A percentile compares a stretch with the other conserved stretches of the same genome.
These are phyloP conservation scores for Strigops habroptila DNA, from an alignment of 2,113 vertebrate species.

Conservation along the genomic window DNA sequence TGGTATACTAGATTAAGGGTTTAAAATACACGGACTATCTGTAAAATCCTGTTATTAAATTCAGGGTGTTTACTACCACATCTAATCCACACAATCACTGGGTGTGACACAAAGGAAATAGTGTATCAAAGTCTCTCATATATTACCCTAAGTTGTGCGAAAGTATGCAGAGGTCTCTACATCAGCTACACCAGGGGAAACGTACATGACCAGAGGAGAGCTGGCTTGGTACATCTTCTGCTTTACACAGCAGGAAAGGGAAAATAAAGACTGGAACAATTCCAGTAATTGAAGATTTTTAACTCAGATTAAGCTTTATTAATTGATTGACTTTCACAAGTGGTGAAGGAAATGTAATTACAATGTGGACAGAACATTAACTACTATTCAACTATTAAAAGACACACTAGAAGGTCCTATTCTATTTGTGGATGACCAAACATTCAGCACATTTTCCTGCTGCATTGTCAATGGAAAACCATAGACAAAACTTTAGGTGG, in stretches of 20 bases:
- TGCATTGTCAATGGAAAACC: neutral
- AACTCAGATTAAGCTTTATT: neutral
- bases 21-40: neutral
- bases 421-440: neutral
- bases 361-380: neutral
- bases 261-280: neutral
- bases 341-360: neutral
- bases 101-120: neutral
- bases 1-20: neutral
- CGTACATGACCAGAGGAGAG: neutral
- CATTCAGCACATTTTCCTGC: neutral
- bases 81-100: neutral
- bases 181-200: neutral
- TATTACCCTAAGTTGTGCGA: neutral
- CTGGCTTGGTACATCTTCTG: neutral
- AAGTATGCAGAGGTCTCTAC: neutral
- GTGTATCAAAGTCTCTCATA: fast-evolving
- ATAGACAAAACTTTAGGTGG: neutral
- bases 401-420: neutral
- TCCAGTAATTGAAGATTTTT: neutral
- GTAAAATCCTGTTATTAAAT: neutral
- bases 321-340: neutral
- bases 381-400: neutral
- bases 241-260: neutral
- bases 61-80: neutral